Evolutionary conservation across 1,140 invertebrate species (phyloP), one percentile per base, ranked within the genome.

Genomic region (Reticulitermes speratus): DNA sequence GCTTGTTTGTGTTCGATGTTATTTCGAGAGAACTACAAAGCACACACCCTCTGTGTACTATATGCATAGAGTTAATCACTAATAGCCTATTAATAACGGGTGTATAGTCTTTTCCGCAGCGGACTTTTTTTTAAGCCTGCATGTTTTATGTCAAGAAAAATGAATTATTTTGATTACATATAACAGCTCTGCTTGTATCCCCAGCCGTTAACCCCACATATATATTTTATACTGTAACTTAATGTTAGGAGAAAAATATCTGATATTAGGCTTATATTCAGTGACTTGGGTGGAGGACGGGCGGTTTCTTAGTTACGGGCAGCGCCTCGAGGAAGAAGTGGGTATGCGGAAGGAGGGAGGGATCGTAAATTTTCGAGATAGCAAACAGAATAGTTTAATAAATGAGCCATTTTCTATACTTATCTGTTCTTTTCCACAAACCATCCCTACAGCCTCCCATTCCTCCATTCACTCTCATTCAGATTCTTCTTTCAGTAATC

Each of bases 341-440:
- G 65, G 84, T n/a, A 3, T 84, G 84, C 48, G 84, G 84, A 65
- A 83, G 82, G 32, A 52, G 45, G 82, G 82, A n/a, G 65, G 44
- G 30, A 55, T 86, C 85, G 44, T 86, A 86, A 75, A n/a, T 86
- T 86, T 81, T 44, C 32, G 44, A 86, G 85, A 86, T 86, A 86
- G 85, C 85, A 86, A 84, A 84, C 48, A 84, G 84, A 84, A 84
- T 84, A 84, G 85, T 81, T 86, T 82, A 69, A 32, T 86, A 86
- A 86, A 86, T 86, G 85, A 86, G 69, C 85, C 85, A 81, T 81
- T 86, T 86, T 86, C 84, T 84, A 84, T 81, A 86, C 85, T 86
- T 86, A 86, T 86, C 85, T 86, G 38, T 86, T 44, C 45, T 38
- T 59, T 75, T 82, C 85, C 75, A 25, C 85, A 45, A 48, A 19